A percentile compares a stretch with the other conserved stretches of the same genome.
phyloP scores from a whole-genome alignment of 2,797 vertebrate species.

The Harpagifer antarcticus region DNA sequence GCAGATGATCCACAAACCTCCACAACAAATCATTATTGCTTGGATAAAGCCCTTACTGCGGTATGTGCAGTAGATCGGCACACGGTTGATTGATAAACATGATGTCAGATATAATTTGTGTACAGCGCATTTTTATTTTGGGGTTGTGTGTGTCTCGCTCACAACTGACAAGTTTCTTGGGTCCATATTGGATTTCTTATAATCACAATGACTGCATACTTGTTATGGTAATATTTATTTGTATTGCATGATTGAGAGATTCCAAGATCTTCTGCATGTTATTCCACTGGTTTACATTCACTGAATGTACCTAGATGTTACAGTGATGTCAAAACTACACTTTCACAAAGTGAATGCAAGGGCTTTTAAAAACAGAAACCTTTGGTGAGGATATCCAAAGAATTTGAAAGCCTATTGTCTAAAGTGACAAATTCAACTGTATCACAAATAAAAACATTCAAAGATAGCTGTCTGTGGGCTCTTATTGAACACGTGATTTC shows the following conservation, averaged over 20 bases:
- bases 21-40: not conserved
- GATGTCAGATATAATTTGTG: constrained; percentile 31
- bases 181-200: constrained; percentile 81
- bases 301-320: constrained; percentile 70
- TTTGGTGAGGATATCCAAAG: constrained; percentile 66
- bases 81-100: constrained; percentile 26
- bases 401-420: constrained; percentile 49
- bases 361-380: constrained; percentile 58
- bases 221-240: constrained; percentile 58
- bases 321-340: constrained; percentile 63
- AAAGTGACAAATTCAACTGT: constrained; percentile 34
- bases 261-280: constrained; percentile 65
- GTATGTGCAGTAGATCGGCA: constrained; percentile 33
- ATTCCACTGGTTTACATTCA: constrained; percentile 55
- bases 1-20: constrained; percentile 54
- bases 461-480: not conserved
- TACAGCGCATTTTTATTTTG: constrained; percentile 42
- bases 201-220: constrained; percentile 33
- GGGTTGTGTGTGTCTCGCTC: constrained; percentile 60
- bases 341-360: constrained; percentile 65
- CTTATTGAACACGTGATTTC: not conserved
- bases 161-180: constrained; percentile 62
- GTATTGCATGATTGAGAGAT: constrained; percentile 61
- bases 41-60: constrained; percentile 13
- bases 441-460: constrained; percentile 50